phyloP scores from a whole-genome alignment of 2,797 vertebrate genomes.

The Clarias platycephalus region DNA sequence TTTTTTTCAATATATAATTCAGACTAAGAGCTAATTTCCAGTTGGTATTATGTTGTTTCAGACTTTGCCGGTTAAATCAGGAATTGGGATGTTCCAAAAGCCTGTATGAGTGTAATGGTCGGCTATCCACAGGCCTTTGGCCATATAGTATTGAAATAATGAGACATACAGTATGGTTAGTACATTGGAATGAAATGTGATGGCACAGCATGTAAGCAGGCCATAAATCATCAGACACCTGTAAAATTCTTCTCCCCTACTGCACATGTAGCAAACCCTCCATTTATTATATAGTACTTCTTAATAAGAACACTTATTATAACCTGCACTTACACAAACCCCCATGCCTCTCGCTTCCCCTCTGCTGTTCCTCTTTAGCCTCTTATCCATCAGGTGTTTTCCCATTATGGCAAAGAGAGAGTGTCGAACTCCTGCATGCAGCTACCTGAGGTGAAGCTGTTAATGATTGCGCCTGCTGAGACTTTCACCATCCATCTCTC shows the following conservation, averaged over 20 bases:
- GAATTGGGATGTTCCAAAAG: neutral
- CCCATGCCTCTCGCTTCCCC: neutral
- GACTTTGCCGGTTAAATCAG: neutral
- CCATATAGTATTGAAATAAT: constrained; percentile 7
- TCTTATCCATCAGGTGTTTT: constrained; percentile 37
- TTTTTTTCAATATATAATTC: no score
- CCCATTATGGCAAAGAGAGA: constrained; percentile 22
- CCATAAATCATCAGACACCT: constrained; percentile 36
- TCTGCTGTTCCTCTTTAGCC: constrained; percentile 24
- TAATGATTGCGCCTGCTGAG: constrained; percentile 35
- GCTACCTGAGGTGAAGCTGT: constrained; percentile 44
- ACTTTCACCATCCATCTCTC: constrained; percentile 29
- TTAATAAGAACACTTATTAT: no score
- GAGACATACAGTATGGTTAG: neutral
- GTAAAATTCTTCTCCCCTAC: constrained; percentile 4
- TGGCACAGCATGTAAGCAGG: constrained; percentile 22
- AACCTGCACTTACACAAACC: no score
- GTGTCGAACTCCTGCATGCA: constrained; percentile 30
- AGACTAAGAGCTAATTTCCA: no score
- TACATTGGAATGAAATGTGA: constrained; percentile 27
- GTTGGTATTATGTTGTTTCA: no score
- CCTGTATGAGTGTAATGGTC: neutral
- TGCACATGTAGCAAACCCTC: constrained; percentile 1
- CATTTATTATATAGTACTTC: neutral
- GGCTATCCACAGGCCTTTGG: neutral